These are phyloP conservation scores for Halcyon malimbica DNA, from an alignment of 2,113 vertebrate genomes.

Conservation along the genomic window DNA sequence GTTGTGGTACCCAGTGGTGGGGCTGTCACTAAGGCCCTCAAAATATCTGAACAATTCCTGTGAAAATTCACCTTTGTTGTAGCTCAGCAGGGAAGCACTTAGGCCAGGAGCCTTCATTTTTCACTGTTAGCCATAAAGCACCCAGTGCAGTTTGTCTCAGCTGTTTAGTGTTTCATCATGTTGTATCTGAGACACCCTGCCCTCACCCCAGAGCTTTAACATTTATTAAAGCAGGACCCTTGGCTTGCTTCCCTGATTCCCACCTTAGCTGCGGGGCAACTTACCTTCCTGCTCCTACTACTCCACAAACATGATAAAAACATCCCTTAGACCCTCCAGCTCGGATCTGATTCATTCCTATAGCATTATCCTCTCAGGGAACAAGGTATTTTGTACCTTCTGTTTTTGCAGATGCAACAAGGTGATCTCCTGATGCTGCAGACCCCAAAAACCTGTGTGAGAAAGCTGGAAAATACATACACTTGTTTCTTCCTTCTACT, in stretches of 20 bases:
- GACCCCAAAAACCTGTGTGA: neutral
- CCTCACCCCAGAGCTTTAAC: neutral
- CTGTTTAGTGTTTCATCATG: neutral
- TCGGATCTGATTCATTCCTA: neutral
- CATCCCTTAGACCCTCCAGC: neutral
- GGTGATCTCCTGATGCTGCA: neutral
- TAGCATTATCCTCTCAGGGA: neutral
- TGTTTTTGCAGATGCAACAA: neutral
- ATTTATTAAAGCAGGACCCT: neutral
- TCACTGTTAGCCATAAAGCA: neutral
- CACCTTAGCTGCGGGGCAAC: neutral
- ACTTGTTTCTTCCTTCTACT: neutral
- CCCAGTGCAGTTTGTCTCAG: neutral
- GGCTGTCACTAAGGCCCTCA: neutral
- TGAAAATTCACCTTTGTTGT: neutral
- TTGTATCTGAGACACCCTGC: neutral
- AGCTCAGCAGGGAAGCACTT: neutral
- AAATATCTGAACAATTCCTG: neutral
- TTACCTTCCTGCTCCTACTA: neutral
- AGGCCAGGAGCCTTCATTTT: neutral
- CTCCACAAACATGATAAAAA: neutral
- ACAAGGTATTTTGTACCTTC: neutral
- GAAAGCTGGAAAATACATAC: neutral
- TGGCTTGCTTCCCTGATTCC: neutral
- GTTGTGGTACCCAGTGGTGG: neutral